Evolutionary conservation across 2,888 invertebrate genomes (phyloP), one percentile per base, ranked within the genome.

Genomic region (Sepioteuthis lessoniana): DNA sequence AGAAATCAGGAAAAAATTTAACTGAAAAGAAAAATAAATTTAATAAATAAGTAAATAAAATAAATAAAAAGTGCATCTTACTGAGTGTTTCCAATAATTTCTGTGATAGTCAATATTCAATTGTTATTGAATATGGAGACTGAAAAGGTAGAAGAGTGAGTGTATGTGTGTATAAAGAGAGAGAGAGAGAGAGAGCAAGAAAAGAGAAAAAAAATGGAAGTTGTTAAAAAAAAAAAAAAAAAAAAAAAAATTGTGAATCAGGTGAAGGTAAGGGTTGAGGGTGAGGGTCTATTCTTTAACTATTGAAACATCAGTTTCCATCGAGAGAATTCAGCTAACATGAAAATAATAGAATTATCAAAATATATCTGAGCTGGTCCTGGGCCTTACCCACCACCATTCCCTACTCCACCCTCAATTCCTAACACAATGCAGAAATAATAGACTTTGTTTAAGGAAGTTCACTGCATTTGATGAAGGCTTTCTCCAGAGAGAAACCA

Each of bases 221-320:
- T 13, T 4, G 25, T 25, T 7, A 25, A 60, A 28, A 25, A 25
- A 60, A 1, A 76, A 31, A 28, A 10, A 10, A 76, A n/a, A 76
- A 13, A 10, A 19, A 76, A 35, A 76, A n/a, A 76, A n/a, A 76
- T 76, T 35, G 35, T n/a, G 16, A 76, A 76, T 76, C 76, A 76
- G 19, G 19, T 76, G 76, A 16, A 16, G 55, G 55, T 55, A 25
- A 5, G 55, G 55, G 21, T 50, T 50, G 55, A 5, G 25, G 55
- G 55, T 55, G 76, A 4, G 76, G n/a, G n/a, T 35, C 76, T 4
- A n/a, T 76, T 76, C 76, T n/a, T n/a, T 10, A 55, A 55, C 55
- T 76, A 76, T 76, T 76, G 76, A 76, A 76, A 76, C 76, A n/a
- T 76, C 76, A 76, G n/a, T 76, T 76, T 76, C 76, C 76, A 76